Percentiles rank a stretch among this genome's conserved stretches.
Conservation (phyloP, 2,797 vertebrate species). For the Malacoraja senta region DNA sequence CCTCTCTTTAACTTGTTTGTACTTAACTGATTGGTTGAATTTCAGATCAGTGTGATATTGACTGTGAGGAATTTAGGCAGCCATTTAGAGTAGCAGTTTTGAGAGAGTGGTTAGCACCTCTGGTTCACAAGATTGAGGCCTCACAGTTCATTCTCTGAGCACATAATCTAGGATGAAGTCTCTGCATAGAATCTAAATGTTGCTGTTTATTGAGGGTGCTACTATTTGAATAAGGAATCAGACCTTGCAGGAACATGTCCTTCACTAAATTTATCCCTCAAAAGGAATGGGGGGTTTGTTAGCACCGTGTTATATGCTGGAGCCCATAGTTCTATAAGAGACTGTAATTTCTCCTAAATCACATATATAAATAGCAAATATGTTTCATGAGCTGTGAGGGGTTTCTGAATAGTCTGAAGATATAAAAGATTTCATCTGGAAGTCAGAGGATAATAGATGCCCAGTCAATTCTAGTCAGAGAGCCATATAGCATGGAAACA, state of each 20-base stretch:
- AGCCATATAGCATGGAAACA: no score
- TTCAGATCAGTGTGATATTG: background rate
- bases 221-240: background rate
- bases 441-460: background rate
- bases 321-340: background rate
- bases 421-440: background rate
- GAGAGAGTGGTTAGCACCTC: background rate
- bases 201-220: background rate
- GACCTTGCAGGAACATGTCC: background rate
- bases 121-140: background rate
- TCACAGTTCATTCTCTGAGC: background rate
- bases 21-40: background rate
- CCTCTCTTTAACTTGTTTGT: background rate
- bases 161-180: background rate
- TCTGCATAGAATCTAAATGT: background rate
- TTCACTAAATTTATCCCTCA: background rate
- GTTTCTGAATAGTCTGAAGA: background rate
- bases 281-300: background rate
- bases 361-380: background rate
- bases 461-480: background rate
- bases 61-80: background rate
- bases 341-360: background rate
- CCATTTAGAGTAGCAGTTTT: background rate
- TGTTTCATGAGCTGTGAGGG: background rate
- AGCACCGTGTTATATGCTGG: background rate